These are phyloP conservation scores for Scaeva pyrastri DNA, from an alignment of 2,888 invertebrate genomes.

Conservation along the genomic window DNA sequence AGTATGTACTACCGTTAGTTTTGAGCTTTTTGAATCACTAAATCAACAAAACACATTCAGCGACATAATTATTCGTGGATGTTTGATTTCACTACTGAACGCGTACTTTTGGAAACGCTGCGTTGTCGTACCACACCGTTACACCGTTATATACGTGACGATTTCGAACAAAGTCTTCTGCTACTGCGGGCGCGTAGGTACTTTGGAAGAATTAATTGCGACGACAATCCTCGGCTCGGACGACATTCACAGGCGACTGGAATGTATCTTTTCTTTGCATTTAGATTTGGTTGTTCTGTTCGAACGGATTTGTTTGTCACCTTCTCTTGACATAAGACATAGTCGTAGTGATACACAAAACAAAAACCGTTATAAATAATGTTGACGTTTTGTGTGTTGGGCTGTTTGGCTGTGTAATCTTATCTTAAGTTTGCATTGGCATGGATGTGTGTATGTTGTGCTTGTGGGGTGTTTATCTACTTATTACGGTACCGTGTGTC, in stretches of 20 bases:
- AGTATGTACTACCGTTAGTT: background rate
- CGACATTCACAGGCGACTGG: slow-evolving; percentile 28
- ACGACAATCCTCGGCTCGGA: slow-evolving; percentile 38
- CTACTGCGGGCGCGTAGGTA: slow-evolving; percentile 5
- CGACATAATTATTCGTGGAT: slow-evolving; percentile 26
- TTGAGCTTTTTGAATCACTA: background rate
- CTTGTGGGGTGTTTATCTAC: background rate
- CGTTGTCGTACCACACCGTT: background rate
- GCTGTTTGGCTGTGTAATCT: slow-evolving; percentile 64
- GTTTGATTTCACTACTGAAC: slow-evolving; percentile 1
- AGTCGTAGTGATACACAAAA: slow-evolving; percentile 69
- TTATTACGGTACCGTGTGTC: background rate
- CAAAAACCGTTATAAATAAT: slow-evolving; percentile 74
- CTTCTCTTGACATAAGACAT: slow-evolving; percentile 73
- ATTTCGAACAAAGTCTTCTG: slow-evolving; percentile 4
- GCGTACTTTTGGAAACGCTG: background rate
- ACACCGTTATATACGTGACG: background rate
- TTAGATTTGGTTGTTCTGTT: slow-evolving; percentile 59
- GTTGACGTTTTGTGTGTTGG: slow-evolving; percentile 66
- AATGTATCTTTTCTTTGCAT: slow-evolving; percentile 65
- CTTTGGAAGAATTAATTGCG: slow-evolving; percentile 19
- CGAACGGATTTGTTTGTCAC: slow-evolving; percentile 69
- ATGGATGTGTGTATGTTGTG: slow-evolving; percentile 34
- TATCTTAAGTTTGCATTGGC: slow-evolving; percentile 73
- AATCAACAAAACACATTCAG: slow-evolving; percentile 15